Percentiles rank a stretch among this genome's conserved stretches.
These are phyloP conservation scores for Yponomeuta sedellus DNA, from an alignment of 2,888 invertebrate genomes.

Conservation along the genomic window DNA sequence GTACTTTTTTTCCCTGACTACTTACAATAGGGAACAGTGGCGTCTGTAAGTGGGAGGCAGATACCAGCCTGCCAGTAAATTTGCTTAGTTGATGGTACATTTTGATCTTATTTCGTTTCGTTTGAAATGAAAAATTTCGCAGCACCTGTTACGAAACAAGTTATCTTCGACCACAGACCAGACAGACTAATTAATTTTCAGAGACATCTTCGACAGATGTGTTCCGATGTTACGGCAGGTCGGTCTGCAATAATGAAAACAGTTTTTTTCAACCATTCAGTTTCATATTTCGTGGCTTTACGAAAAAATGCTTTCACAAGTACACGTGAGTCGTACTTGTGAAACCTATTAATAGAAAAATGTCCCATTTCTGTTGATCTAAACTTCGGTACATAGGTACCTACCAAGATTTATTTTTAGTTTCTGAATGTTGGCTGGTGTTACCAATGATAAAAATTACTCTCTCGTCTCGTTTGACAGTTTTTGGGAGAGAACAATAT, in stretches of 20 bases:
- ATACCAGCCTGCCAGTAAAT: constrained; percentile 60
- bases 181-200: too few species aligned
- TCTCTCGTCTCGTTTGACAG: not conserved
- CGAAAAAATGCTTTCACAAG: not conserved
- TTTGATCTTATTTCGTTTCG: constrained; percentile 27
- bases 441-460: not conserved
- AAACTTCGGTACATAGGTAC: too few species aligned
- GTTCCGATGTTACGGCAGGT: constrained; percentile 34
- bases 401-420: too few species aligned
- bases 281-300: not conserved
- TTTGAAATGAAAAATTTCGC: not conserved
- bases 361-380: too few species aligned
- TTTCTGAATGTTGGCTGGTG: not conserved
- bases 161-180: constrained; percentile 29
- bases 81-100: constrained; percentile 70
- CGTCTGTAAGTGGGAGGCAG: constrained; percentile 54
- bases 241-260: not conserved
- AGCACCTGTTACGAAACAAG: constrained; percentile 18
- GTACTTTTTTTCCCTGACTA: constrained; percentile 21
- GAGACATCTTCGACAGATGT: too few species aligned
- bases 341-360: too few species aligned
- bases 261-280: not conserved
- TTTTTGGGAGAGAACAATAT: too few species aligned
- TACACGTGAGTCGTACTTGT: too few species aligned
- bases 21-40: constrained; percentile 69